Percentiles rank a stretch among this genome's conserved stretches.
Conservation (phyloP, 2,797 vertebrate species). For the Bovichtus variegatus region DNA sequence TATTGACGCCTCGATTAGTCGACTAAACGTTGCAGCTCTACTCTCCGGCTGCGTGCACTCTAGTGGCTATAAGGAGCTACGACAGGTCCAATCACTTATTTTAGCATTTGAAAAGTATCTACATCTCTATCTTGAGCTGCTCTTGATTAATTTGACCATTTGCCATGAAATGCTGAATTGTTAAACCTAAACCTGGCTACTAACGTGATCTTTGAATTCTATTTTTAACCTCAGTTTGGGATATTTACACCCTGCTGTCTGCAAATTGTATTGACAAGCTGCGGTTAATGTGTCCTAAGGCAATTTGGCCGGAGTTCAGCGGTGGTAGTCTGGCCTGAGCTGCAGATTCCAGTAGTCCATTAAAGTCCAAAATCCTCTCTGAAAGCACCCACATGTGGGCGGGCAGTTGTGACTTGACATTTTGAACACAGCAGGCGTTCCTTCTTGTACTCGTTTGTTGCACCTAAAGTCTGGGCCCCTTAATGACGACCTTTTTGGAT, state of each 20-base stretch:
- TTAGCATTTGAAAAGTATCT: neutral
- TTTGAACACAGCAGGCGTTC: constrained; percentile 20
- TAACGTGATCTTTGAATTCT: constrained; percentile 1
- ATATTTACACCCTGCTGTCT: constrained; percentile 52
- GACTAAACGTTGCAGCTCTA: too few relatives aligned
- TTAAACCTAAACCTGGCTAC: neutral
- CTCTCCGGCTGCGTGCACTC: constrained; percentile 16
- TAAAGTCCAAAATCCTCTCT: constrained; percentile 64
- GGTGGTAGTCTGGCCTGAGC: constrained; percentile 50
- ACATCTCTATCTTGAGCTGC: neutral
- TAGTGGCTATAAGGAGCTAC: constrained; percentile 26
- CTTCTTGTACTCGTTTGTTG: neutral
- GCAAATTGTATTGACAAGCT: constrained; percentile 72
- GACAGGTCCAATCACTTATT: neutral
- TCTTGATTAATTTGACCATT: neutral
- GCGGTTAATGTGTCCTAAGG: constrained; percentile 71
- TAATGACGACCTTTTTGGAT: neutral
- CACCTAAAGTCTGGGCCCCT: neutral
- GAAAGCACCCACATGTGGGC: constrained; percentile 41
- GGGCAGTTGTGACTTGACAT: constrained; percentile 15
- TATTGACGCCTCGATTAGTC: too few relatives aligned
- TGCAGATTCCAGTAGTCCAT: constrained; percentile 64
- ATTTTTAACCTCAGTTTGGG: constrained; percentile 43
- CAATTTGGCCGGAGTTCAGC: constrained; percentile 70
- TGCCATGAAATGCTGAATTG: constrained; percentile 4